Base-by-base conservation (phyloP, 2,113 vertebrate genomes). In the Tenrec ecaudatus region DNA sequence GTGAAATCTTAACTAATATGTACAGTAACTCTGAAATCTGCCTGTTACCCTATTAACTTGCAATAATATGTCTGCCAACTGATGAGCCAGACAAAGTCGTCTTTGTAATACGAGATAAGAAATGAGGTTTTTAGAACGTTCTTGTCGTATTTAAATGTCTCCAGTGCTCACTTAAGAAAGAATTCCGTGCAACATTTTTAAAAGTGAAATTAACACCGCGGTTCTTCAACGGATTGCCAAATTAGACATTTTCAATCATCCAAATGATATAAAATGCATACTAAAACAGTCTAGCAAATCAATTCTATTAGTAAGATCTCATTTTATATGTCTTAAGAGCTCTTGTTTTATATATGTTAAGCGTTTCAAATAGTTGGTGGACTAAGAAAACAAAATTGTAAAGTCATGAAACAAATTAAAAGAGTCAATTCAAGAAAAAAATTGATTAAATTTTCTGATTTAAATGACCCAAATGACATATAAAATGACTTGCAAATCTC, bases 21-120 rank as follows among this genome's bases (percentile, higher is more conserved):
- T 92, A n/a, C 23, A 94, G 29, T 57, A 92, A 19, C 6, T 95
- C 6, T 1, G 93, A 92, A 94, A 69, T 95, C 33, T 80, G 1
- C 14, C 53, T 97, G 62, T 69, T 75, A 76, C 89, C 15, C 47
- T 94, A 16, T 91, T 98, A 92, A 94, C 38, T 96, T 95, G 88
- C 58, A 94, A 83, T 69, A 86, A 83, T 90, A 88, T 64, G 76
- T 69, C 40, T 95, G 60, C 64, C 76, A 92, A 75, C 20, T 94
- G 57, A 62, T 86, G 25, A 86, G 31, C 17, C 71, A 77, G 73
- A 91, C 20, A 94, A 91, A 88, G 36, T 47, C 2, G 25, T 95
- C 60, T 90, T 89, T 84, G 27, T 75, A 47, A 94, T 84, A 8
- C 47, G 47, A 53, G 47, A 53, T 83, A 40, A 92, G 14, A 96